These are phyloP conservation scores for Alectura lathami DNA, from an alignment of 2,113 vertebrate genomes.

Conservation along the genomic window DNA sequence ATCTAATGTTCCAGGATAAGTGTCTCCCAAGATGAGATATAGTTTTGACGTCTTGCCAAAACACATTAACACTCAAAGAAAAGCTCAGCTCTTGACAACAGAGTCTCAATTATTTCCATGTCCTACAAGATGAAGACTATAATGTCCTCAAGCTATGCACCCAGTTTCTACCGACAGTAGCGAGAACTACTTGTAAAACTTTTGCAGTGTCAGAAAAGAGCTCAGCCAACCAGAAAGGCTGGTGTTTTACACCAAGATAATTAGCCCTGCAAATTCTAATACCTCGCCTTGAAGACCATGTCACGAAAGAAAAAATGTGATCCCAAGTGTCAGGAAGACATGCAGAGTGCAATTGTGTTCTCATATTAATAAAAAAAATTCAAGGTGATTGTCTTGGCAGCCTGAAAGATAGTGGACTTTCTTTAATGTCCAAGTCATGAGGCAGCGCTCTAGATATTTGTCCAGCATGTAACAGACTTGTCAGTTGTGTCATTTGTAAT, in stretches of 20 bases:
- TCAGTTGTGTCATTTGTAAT: not conserved
- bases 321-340: not conserved
- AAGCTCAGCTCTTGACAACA: slow-evolving; percentile 26
- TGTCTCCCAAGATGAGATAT: not conserved
- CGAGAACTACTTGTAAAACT: not conserved
- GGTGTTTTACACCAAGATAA: not conserved
- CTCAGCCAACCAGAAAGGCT: not conserved
- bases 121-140: slow-evolving; percentile 18
- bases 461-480: not conserved
- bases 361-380: not conserved
- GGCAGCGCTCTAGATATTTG: not conserved
- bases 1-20: not conserved
- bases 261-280: not conserved
- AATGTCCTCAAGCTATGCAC: slow-evolving; percentile 47
- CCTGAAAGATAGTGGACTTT: not conserved
- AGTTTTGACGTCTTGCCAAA: slow-evolving; percentile 30
- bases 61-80: not conserved
- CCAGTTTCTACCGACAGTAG: not conserved
- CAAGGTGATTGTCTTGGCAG: not conserved
- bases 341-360: not conserved
- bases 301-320: not conserved
- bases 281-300: not conserved
- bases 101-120: slow-evolving; percentile 47
- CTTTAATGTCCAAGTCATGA: not conserved
- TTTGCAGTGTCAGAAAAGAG: not conserved